phyloP scores from a whole-genome alignment of 2,113 vertebrate genomes.

The Columba livia region DNA sequence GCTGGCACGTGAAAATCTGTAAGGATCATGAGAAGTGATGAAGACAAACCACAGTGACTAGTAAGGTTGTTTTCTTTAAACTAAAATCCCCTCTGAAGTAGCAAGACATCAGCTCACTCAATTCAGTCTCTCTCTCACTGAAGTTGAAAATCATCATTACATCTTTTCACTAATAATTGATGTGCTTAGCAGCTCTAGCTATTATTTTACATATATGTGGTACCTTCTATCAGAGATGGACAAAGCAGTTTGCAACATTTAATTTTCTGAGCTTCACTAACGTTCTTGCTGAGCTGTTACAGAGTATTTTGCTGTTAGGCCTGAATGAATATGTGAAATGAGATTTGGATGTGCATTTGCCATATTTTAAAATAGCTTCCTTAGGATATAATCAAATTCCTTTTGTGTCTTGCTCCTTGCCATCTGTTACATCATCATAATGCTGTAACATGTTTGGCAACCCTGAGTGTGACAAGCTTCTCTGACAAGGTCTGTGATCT shows the following conservation, averaged over 20 bases:
- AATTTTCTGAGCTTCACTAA: neutral
- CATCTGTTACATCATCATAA: conserved; percentile 36
- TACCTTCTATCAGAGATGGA: neutral
- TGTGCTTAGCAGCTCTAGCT: neutral
- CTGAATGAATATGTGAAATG: neutral
- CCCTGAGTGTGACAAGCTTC: neutral
- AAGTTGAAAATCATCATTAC: neutral
- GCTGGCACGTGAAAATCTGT: neutral
- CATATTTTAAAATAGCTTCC: conserved; percentile 11
- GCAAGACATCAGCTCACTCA: neutral
- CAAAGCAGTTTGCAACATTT: neutral
- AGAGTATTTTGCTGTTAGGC: neutral
- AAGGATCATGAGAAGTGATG: neutral
- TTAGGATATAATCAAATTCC: neutral
- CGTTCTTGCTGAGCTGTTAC: neutral
- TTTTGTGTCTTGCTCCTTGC: conserved; percentile 3
- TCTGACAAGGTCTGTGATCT: conserved; percentile 39
- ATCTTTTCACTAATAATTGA: neutral
- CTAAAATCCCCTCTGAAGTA: neutral
- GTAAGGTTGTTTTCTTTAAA: neutral
- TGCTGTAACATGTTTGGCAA: neutral
- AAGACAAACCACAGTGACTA: neutral
- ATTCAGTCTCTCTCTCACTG: neutral
- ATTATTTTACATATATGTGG: neutral
- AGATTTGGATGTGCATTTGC: neutral